Conservation (phyloP, 1,140 invertebrate species). For the Atta colombica region DNA sequence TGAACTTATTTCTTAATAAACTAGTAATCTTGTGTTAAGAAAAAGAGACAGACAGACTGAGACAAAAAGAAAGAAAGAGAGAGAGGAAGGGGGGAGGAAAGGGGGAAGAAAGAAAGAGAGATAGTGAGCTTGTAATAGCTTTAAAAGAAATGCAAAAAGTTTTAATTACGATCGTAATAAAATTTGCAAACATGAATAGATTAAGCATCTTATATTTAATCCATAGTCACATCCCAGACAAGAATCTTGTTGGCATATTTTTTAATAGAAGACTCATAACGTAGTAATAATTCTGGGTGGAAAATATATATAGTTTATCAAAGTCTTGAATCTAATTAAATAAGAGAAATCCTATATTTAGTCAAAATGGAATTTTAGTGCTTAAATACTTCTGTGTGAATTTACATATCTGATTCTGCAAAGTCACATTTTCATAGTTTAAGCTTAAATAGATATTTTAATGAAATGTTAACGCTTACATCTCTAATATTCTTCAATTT, state of each 20-base stretch:
- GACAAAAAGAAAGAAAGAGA: too few relatives aligned
- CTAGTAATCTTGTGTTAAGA: not conserved
- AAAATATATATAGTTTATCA: not conserved
- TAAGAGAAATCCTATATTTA: too few relatives aligned
- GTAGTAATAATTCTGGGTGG: not conserved
- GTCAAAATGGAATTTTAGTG: too few relatives aligned
- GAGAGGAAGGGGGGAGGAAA: not conserved
- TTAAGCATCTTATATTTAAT: conserved; percentile 3
- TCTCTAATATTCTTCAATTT: not conserved
- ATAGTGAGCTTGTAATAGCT: conserved; percentile 2
- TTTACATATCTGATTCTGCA: too few relatives aligned
- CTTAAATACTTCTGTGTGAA: too few relatives aligned
- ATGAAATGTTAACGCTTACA: not conserved
- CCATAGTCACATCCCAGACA: not conserved
- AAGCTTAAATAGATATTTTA: not conserved
- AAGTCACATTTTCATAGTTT: not conserved
- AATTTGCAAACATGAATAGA: conserved; percentile 4
- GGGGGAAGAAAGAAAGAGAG: not conserved
- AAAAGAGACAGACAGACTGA: too few relatives aligned
- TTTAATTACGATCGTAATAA: conserved; percentile 15
- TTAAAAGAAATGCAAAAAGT: conserved; percentile 17
- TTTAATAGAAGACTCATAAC: not conserved
- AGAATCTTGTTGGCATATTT: not conserved
- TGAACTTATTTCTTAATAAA: conserved; percentile 27
- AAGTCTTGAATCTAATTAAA: too few relatives aligned